Evolutionary conservation across 2,888 invertebrate species (phyloP), one percentile per base, ranked within the genome.

Genomic region (Andrena chrysosceles): DNA sequence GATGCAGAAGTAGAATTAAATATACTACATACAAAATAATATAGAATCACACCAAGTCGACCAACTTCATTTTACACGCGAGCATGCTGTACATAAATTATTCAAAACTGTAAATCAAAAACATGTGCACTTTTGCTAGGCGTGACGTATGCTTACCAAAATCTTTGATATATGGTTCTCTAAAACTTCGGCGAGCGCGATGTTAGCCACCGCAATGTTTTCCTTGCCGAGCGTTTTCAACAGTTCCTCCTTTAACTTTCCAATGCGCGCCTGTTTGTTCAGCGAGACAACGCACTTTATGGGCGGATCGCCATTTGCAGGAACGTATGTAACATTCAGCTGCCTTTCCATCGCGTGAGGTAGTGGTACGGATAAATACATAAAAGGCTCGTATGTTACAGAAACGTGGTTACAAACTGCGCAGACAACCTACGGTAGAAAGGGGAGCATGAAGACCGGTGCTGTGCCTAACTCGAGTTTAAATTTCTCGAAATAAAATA

Each of bases 311-410:
- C 93, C 93, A 59, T 93, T 93, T 48, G 94, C 93, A 49, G 95
- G 94, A 76, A 96, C 94, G 88, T 95, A 95, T 26, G 95, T 95
- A 33, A 96, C 94, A 89, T 93, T 95, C 77, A 96, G 93, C 90
- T 96, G 95, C 80, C 95, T 94, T 89, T 96, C 95, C 94, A 95
- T 95, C 33, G 96, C 96, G 87, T 95, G 95, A 60, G 96, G 96
- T 81, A 96, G 93, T 5, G 96, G 96, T 59, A 96, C 95, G 49
- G 96, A 95, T n/a, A 96, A 94, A 91, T 96, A 96, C 96, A 96
- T 96, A 89, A 96, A 96, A 31, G 96, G 96, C 87, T 96, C 96
- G 89, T 95, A 96, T 10, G 96, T 96, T 20, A 96, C 95, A 1
- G 96, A 96, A 20, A 95, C 94, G 90, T 95, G 95, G 77, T 94